Conservation (phyloP, 2,113 vertebrate species). For the Pavo muticus region DNA sequence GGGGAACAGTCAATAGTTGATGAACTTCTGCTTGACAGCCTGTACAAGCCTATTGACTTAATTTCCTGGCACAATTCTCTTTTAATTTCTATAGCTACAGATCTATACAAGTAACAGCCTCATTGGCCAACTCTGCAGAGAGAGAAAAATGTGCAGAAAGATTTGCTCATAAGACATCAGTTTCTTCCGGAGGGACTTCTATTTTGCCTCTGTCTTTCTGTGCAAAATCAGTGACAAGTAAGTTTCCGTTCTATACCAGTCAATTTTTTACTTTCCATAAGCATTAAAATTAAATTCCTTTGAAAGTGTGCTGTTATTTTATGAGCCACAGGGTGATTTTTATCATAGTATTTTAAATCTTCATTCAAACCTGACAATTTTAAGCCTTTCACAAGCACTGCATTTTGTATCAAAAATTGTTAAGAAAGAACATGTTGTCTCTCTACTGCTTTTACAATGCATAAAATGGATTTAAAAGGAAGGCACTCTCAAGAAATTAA, state of each 20-base stretch:
- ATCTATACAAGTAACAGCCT: not conserved
- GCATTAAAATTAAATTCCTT: not conserved
- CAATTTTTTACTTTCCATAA: not conserved
- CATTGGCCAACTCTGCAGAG: not conserved
- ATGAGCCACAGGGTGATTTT: not conserved
- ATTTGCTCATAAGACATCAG: not conserved
- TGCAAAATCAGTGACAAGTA: not conserved
- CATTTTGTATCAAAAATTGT: not conserved
- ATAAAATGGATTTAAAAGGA: slow-evolving; percentile 6
- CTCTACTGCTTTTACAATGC: not conserved
- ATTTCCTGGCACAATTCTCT: not conserved
- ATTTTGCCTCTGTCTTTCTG: not conserved
- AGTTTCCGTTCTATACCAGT: not conserved
- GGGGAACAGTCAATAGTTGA: not conserved
- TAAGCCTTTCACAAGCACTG: not conserved
- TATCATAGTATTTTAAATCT: slow-evolving; percentile 18
- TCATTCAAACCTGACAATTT: slow-evolving; percentile 21
- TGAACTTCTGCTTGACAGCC: not conserved
- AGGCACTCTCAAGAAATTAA: not conserved
- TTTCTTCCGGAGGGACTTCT: not conserved
- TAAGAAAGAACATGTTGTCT: not conserved
- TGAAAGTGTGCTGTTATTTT: not conserved
- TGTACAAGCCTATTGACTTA: not conserved
- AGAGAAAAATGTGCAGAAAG: not conserved
- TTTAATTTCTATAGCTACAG: not conserved